These are phyloP conservation scores for Delphinus delphis DNA, from an alignment of 2,113 vertebrate genomes.

Conservation along the genomic window DNA sequence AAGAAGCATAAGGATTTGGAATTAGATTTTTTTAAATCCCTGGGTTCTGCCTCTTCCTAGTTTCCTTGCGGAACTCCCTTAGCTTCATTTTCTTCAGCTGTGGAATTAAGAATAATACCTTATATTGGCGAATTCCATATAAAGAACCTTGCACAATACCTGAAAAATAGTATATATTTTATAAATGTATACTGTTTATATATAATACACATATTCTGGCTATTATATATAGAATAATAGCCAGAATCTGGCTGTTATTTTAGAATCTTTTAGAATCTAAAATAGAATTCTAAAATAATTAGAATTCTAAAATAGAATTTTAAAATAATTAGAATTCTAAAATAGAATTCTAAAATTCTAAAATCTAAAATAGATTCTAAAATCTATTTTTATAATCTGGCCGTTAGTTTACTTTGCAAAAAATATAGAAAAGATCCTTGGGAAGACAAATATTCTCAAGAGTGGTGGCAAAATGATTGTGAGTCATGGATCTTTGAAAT, in stretches of 20 bases:
- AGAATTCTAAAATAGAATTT: no score
- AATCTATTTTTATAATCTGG: not conserved
- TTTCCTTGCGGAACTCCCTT: not conserved
- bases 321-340: no score
- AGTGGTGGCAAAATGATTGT: not conserved
- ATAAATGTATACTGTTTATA: not conserved
- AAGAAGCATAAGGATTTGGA: conserved; percentile 19
- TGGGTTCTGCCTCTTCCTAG: not conserved
- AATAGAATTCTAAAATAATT: no score
- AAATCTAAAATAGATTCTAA: no score
- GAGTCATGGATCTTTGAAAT: not conserved
- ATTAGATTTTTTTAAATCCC: conserved; percentile 14
- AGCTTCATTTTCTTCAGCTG: conserved; percentile 37
- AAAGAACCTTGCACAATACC: not conserved
- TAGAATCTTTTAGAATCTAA: no score
- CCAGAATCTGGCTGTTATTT: no score
- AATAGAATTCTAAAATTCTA: no score
- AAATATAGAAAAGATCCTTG: not conserved
- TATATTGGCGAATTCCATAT: conserved; percentile 20
- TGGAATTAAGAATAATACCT: conserved; percentile 12
- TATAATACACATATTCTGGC: not conserved
- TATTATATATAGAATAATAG: not conserved
- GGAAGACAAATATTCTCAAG: not conserved
- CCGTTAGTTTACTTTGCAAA: conserved; percentile 7
- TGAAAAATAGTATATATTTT: conserved; percentile 17